Conservation (phyloP, 37 sponge, comb jelly and placozoan genomes). For the Ianthella basta region DNA sequence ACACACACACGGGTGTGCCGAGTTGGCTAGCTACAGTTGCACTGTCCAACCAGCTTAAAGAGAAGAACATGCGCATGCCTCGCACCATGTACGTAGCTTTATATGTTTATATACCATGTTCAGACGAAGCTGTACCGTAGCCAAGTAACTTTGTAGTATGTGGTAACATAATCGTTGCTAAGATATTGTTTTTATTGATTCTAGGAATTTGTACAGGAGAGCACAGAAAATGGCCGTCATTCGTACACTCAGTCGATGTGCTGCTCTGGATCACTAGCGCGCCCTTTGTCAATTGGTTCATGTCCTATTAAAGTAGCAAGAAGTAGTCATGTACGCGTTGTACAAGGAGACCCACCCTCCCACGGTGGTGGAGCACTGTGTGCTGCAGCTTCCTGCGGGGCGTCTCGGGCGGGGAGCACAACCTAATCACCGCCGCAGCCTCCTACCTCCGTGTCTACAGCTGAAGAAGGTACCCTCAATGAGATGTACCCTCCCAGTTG, state of each 20-base stretch:
- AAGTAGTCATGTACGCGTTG: constrained; percentile 78
- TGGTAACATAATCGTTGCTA: no score
- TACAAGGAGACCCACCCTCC: constrained; percentile 87
- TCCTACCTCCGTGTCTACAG: constrained; percentile 78
- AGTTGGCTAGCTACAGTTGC: no score
- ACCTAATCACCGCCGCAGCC: constrained; percentile 82
- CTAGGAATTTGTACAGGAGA: no score
- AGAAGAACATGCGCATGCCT: no score
- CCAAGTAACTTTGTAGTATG: background rate
- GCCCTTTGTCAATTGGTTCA: background rate
- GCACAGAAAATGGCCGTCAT: no score
- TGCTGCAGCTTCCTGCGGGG: constrained; percentile 74
- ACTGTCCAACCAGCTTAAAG: no score
- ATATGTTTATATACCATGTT: background rate
- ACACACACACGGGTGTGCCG: no score
- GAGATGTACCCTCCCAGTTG: no score
- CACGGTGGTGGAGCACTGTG: constrained; percentile 92
- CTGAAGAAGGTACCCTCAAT: constrained; percentile 26
- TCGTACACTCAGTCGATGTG: no score
- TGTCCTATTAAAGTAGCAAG: background rate
- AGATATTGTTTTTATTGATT: no score
- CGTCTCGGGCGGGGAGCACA: constrained; percentile 35
- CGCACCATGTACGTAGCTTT: no score
- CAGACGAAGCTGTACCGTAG: background rate
- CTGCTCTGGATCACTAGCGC: background rate